Evolutionary conservation across 2,888 invertebrate species (phyloP).

Genomic region (Aquatica leii): DNA sequence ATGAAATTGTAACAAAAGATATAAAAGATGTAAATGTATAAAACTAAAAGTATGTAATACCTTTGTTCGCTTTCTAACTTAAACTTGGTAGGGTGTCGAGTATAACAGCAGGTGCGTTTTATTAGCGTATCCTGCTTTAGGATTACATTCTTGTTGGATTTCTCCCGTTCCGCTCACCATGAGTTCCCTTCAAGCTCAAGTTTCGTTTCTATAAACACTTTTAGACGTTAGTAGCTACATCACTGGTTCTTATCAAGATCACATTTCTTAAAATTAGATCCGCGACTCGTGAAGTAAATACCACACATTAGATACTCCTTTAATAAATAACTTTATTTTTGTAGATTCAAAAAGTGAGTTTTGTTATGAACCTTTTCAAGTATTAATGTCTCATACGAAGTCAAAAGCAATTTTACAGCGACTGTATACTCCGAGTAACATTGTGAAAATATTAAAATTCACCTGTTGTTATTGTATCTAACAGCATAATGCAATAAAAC

Average conservation of each 20-base stretch:
- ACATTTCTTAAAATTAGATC: constrained; percentile 32
- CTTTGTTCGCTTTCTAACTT: constrained; percentile 23
- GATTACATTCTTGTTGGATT: constrained; percentile 26
- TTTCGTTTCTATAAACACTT: constrained; percentile 32
- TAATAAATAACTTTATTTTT: background rate
- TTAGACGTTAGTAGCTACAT: constrained; percentile 30
- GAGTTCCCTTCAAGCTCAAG: constrained; percentile 27
- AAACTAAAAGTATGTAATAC: constrained; percentile 19
- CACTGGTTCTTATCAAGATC: constrained; percentile 25
- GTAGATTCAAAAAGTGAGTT: no score
- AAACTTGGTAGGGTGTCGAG: constrained; percentile 23
- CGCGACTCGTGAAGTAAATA: background rate
- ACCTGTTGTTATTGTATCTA: no score
- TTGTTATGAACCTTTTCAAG: constrained; percentile 1
- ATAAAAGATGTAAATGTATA: constrained; percentile 28
- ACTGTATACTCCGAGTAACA: no score
- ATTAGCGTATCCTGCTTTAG: constrained; percentile 29
- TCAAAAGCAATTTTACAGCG: constrained; percentile 16
- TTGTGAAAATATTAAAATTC: no score
- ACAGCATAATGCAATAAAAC: no score
- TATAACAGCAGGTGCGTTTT: constrained; percentile 34
- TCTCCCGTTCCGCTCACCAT: constrained; percentile 17
- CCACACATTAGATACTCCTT: background rate
- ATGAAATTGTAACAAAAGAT: constrained; percentile 19
- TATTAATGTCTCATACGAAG: constrained; percentile 4